Evolutionary conservation across 2,888 invertebrate genomes (phyloP).

Genomic region (Plagodis pulveraria): DNA sequence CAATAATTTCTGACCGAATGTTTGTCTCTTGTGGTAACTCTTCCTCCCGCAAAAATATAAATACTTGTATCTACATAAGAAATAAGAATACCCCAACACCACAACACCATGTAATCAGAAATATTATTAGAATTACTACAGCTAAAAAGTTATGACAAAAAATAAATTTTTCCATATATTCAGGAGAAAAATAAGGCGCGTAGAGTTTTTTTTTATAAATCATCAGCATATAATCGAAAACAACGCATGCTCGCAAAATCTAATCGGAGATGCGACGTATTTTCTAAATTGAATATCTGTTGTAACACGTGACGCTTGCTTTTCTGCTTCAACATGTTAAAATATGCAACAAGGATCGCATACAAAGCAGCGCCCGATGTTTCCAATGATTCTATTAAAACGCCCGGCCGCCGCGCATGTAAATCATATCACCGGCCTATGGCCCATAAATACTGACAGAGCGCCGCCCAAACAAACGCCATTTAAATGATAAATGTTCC

Average conservation of each 20-base stretch:
- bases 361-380: slow-evolving; percentile 57
- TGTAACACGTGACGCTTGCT: slow-evolving; percentile 21
- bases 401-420: slow-evolving; percentile 50
- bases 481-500: slow-evolving; percentile 61
- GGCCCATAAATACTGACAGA: slow-evolving; percentile 40
- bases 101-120: no score
- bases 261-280: slow-evolving; percentile 24
- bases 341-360: slow-evolving; percentile 50
- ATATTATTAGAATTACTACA: no score
- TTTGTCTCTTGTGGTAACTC: no score
- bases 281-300: slow-evolving; percentile 22
- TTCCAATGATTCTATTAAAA: slow-evolving; percentile 51
- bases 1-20: no score
- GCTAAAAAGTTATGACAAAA: no score
- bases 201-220: no score
- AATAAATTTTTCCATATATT: no score
- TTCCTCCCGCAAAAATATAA: no score
- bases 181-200: no score
- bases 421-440: slow-evolving; percentile 51
- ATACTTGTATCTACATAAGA: no score
- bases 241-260: background rate
- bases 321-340: slow-evolving; percentile 20
- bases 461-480: slow-evolving; percentile 47
- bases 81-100: no score
- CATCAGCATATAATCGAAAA: background rate